These are phyloP conservation scores for Zaprionus tsacasi DNA, from an alignment of 1,140 invertebrate genomes.

Conservation along the genomic window DNA sequence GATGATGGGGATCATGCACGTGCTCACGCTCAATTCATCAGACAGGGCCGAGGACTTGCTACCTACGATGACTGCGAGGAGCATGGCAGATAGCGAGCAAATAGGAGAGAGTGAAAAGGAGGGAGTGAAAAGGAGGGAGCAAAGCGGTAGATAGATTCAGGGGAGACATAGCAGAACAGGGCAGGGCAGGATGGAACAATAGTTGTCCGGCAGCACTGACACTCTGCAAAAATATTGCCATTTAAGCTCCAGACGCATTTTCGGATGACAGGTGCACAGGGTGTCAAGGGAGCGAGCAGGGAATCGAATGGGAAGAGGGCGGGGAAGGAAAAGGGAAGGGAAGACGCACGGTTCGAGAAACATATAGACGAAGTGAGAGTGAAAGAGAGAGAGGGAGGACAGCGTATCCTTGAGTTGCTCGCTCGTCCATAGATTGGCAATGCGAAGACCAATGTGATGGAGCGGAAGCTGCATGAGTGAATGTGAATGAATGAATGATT, in stretches of 20 bases:
- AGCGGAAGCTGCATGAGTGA: conserved; percentile 20
- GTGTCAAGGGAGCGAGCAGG: neutral
- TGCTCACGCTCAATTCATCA: conserved; percentile 80
- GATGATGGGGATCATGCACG: conserved; percentile 80
- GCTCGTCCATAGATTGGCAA: conserved; percentile 5
- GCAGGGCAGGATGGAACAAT: conserved; percentile 3
- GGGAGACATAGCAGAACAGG: neutral
- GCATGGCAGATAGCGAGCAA: neutral
- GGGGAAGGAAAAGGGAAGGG: neutral
- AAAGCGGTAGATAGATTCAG: neutral
- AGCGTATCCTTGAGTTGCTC: conserved; percentile 1
- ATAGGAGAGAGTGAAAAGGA: neutral
- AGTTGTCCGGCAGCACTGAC: conserved; percentile 68
- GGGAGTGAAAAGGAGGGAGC: neutral
- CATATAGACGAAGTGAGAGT: no score
- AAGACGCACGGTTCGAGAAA: neutral
- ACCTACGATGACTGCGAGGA: conserved; percentile 50
- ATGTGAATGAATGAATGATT: conserved; percentile 58
- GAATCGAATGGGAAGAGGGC: neutral
- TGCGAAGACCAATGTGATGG: conserved; percentile 15
- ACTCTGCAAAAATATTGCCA: conserved; percentile 75
- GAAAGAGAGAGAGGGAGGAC: neutral
- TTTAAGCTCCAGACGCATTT: conserved; percentile 77
- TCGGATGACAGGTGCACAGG: conserved; percentile 61
- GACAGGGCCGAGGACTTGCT: conserved; percentile 35